Evolutionary conservation across 2,797 vertebrate genomes (phyloP).

Genomic region (Clarias platycephalus): DNA sequence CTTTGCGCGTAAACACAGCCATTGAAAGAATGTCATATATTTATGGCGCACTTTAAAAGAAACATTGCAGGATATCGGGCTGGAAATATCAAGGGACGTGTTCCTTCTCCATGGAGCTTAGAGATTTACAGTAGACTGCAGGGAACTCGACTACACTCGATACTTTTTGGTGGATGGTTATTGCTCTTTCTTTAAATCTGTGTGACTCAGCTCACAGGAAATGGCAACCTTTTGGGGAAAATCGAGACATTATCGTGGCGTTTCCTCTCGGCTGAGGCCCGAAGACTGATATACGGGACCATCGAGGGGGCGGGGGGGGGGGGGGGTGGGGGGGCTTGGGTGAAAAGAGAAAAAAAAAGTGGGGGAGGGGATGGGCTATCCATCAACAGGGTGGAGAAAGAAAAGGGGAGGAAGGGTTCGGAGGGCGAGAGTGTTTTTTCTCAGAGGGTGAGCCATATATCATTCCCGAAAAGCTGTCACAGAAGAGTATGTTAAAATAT

Average conservation of each 20-base stretch:
- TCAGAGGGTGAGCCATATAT: conserved; percentile 53
- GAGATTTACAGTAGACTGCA: conserved; percentile 47
- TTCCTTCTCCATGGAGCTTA: background rate
- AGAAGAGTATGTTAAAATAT: conserved; percentile 49
- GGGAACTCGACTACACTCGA: conserved; percentile 29
- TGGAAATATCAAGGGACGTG: conserved; percentile 25
- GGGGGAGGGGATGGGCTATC: conserved; percentile 37
- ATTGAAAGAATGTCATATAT: background rate
- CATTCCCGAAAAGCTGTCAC: conserved; percentile 49
- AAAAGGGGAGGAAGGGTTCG: conserved; percentile 52
- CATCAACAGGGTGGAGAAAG: conserved; percentile 58
- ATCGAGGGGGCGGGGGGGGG: conserved; percentile 29
- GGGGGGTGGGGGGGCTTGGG: too few species aligned
- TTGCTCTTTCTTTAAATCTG: conserved; percentile 34
- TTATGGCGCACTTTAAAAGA: conserved; percentile 20
- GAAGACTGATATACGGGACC: conserved; percentile 52
- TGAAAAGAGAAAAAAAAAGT: background rate
- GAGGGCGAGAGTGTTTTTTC: conserved; percentile 53
- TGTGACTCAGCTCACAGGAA: conserved; percentile 54
- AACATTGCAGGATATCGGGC: conserved; percentile 14
- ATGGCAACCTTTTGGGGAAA: conserved; percentile 52
- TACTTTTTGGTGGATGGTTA: conserved; percentile 24
- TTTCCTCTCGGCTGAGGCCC: conserved; percentile 45
- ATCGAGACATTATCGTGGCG: conserved; percentile 56
- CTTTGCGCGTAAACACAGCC: too few species aligned